Evolutionary conservation across 2,888 invertebrate species (phyloP), one percentile per base, ranked within the genome.

Genomic region (Hydriomena furcata): DNA sequence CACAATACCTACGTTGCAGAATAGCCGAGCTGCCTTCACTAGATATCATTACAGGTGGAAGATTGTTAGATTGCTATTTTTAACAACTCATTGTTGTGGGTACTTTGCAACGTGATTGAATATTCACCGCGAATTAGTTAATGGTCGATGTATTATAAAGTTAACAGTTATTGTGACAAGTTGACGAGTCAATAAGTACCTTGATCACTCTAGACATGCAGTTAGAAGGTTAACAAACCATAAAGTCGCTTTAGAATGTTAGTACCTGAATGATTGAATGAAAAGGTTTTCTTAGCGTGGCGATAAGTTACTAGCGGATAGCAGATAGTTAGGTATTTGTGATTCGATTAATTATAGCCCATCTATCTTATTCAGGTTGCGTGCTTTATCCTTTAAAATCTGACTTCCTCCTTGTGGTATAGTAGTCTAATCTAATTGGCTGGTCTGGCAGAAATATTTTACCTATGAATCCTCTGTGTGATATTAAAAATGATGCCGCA

Each of bases 51-150:
- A 75, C 69, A 72, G 73, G 67, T 80, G 74, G 76, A 74, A 73
- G 79, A 80, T 75, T 76, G 82, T 74, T 80, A 75, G 73, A 74
- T 79, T 73, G 74, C 75, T 64, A 76, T 80, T 84, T 80, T 84
- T 79, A 17, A 82, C 73, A 71, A 71, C 72, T 78, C 70, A 78
- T 78, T 79, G 79, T 79, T 73, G 59, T 53, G 51, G 55, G 60
- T 59, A 53, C 55, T 55, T 51, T 35, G 59, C 55, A 69, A 68
- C 70, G 72, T 68, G 71, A 66, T 62, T 51, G 48, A 53, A 55
- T 43, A 43, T 34, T 36, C 10, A 30, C 28, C 35, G 47, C 40
- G 34, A 52, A 52, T 47, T 52, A 37, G 13, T 20, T 7, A 11
- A 25, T 17, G 36, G 7, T 13, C 7, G 24, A 12, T 41, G 35